Evolutionary conservation across 2,888 invertebrate species (phyloP), one percentile per base, ranked within the genome.

Genomic region (Tethea ocularis): DNA sequence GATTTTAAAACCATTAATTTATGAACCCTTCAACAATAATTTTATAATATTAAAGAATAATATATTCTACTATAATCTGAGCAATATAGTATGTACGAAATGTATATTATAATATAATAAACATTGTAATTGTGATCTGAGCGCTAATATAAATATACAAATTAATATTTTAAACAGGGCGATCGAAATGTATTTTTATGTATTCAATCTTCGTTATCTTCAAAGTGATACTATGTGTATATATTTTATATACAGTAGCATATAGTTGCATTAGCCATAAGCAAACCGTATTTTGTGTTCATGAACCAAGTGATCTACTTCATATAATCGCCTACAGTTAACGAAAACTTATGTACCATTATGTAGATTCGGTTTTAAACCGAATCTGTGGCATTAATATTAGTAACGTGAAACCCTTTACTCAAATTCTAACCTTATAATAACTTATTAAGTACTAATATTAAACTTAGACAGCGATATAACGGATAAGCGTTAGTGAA

Each of bases 251-350:
- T 33, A 33, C 13, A 29, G 29, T 29, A 29, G 29, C 29, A 29
- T 29, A 59, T 71, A 72, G 69, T 77, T 80, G 80, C 75, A 72
- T 77, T 83, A 86, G 83, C 80, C 76, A 62, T 87, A 86, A 86
- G 85, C 74, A 71, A 78, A 81, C 77, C 77, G 77, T 85, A 76
- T 81, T 83, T 86, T 84, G 86, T 87, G 86, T 87, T 87, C 86
- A 86, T 76, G 60, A 69, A 81, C 72, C 70, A 73, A 79, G 83
- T 82, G 80, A 83, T 82, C 74, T 77, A 75, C 63, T 73, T 74
- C 66, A 63, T 67, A 64, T 71, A 77, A 75, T 69, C 69, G 74
- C 74, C 68, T 75, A 76, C 74, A 76, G 71, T 74, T 74, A 61
- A 61, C 56, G 58, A 71, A 75, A 75, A 66, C 72, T 73, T 82